Evolutionary conservation across 2,113 vertebrate species (phyloP).

Genomic region (Gymnogyps californianus): DNA sequence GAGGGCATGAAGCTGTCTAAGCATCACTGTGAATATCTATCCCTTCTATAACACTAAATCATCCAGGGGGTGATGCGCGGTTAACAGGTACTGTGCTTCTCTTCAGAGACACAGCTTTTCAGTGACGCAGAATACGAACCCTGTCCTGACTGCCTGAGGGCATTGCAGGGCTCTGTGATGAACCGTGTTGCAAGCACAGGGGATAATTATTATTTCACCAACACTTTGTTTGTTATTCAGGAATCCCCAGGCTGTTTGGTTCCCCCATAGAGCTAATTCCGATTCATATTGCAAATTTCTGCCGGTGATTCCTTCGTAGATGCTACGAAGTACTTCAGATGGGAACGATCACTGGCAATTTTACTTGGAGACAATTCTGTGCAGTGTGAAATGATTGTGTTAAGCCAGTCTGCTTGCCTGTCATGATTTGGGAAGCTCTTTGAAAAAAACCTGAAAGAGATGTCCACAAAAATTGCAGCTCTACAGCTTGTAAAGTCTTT

Average conservation of each 20-base stretch:
- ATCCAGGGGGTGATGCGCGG: neutral
- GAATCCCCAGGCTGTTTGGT: neutral
- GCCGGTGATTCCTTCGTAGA: neutral
- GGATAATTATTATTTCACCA: neutral
- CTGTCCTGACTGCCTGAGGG: neutral
- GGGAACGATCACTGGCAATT: neutral
- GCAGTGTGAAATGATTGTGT: slow-evolving; percentile 5
- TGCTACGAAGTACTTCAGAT: neutral
- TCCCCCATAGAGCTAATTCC: neutral
- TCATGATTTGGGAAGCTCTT: neutral
- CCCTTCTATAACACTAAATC: neutral
- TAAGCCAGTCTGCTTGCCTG: neutral
- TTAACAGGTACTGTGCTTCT: neutral
- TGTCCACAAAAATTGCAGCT: neutral
- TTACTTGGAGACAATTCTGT: neutral
- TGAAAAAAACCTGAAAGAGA: neutral
- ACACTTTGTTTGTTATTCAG: neutral
- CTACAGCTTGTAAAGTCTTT: neutral
- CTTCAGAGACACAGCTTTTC: neutral
- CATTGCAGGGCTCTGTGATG: neutral
- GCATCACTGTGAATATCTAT: neutral
- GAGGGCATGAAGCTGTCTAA: neutral
- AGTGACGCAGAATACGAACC: neutral
- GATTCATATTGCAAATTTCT: neutral
- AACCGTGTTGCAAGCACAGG: neutral